Percentiles rank a stretch among this genome's conserved stretches.
Evolutionary conservation across 2,797 vertebrate species (phyloP).

Genomic region (Leptodactylus fallax): DNA sequence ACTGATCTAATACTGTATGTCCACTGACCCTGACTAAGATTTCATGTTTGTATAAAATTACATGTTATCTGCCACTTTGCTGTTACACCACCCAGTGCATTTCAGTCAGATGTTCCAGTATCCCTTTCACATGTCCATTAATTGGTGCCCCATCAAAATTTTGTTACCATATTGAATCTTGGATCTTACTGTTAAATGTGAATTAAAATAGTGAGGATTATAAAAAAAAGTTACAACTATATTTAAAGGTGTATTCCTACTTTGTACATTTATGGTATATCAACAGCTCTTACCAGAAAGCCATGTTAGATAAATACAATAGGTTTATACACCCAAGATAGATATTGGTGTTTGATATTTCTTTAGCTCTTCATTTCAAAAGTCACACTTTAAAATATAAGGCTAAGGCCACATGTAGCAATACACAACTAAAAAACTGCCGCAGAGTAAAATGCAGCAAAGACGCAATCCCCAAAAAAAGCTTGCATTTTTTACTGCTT

Average conservation of each 20-base stretch:
- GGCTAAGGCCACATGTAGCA: background rate
- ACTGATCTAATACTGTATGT: constrained; percentile 4
- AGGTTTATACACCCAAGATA: background rate
- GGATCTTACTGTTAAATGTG: background rate
- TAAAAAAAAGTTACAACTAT: no score
- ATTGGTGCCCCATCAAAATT: background rate
- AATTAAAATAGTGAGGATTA: no score
- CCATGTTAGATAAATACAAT: background rate
- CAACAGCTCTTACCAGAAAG: background rate
- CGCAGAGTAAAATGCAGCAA: no score
- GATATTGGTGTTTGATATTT: background rate
- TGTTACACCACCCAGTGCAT: background rate
- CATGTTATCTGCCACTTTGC: background rate
- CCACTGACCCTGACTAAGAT: background rate
- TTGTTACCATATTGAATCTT: background rate
- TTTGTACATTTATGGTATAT: no score
- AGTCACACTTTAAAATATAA: background rate
- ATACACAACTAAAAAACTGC: no score
- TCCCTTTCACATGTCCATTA: background rate
- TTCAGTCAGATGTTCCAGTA: background rate
- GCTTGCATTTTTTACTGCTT: no score
- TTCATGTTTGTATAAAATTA: constrained; percentile 18
- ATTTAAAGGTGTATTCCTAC: background rate
- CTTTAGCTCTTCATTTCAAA: background rate
- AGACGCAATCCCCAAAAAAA: no score